Base-by-base conservation (phyloP, 2,888 invertebrate genomes). In the Oligia fasciuncula region DNA sequence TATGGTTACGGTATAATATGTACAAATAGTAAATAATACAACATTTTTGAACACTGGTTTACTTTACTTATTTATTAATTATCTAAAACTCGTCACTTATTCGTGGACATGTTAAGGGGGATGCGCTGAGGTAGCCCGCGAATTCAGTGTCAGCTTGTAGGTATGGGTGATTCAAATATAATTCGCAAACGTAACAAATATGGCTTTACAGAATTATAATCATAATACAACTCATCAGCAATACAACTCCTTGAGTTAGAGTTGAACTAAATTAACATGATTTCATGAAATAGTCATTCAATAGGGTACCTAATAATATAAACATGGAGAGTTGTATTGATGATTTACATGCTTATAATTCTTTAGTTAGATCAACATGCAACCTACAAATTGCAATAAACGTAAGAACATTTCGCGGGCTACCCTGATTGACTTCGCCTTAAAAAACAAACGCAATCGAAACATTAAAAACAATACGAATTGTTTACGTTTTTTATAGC, bases 21-120 rank as follows among this genome's bases (percentile, higher is more conserved):
- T 84, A 71, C 49, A 71, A 71, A 40, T 63, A 17, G 57, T n/a
- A 62, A 68, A 23, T 67, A 23, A 79, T 43, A 57, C 57, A 72
- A 71, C n/a, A 62, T 76, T 67, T 77, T 57, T 68, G 54, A 83
- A 83, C 80, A 80, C 68, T 77, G 62, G 68, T 49, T 68, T 40
- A 63, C 8, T 63, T 65, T 49, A 54, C 67, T 14, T 62, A 81
- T 14, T 35, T 75, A 60, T 17, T 57, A 40, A 65, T 66, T 57
- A 4, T n/a, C 11, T 49, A 54, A 9, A 54, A 17, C 65, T 35
- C 6, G n/a, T 62, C 14, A 54, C 23, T 71, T n/a, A 60, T n/a
- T 60, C n/a, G n/a, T 65, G 9, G 9, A 35, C 54, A 65, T 46
- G 14, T 6, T 9, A 35, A 4, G 63, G 63, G 14, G 35, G 17